Base-by-base conservation (phyloP, 2,113 vertebrate species). In the Rhea americana region DNA sequence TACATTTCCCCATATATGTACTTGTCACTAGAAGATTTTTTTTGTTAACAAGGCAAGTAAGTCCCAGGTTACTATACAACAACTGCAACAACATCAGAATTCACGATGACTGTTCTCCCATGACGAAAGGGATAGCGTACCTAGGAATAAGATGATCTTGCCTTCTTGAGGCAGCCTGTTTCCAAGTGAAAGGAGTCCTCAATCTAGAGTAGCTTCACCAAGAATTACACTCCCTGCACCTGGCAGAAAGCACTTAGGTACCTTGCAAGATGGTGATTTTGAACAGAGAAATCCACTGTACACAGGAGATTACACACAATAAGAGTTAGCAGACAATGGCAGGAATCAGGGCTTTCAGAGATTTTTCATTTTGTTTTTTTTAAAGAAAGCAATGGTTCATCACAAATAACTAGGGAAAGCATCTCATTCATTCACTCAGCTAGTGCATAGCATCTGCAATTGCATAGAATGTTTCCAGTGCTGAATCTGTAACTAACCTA, bases 401-500 rank as follows among this genome's bases (percentile, higher is more conserved):
- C 81, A 55, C 62, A 45, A 80, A 35, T 15, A 48, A 10, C 8
- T 32, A 45, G 16, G 85, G 93, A 89, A 85, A 95, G 87, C 10
- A 4, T 86, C 82, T 70, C 81, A 5, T 45, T 83, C 28, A 1
- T 15, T 56, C 47, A 28, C 84, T 65, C 1, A 0, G 88, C 56
- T 41, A 48, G 58, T 86, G 89, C 89, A 84, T 93, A 74, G 67
- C 66, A 35, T 84, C 88, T 59, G 73, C 25, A 7, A 73, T 81
- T 95, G 95, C 96, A 95, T 79, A 95, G 94, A 85, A 84, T 51
- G 78, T 32, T 96, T 59, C 65, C 87, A 59, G 67, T 17, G 78
- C 71, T 90, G 81, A 72, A 68, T 82, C 63, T 43, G 70, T 58
- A 82, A 76, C 67, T 93, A 85, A 78, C 56, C 82, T 55, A 67